These are phyloP conservation scores for Aphaenogaster floridana DNA, from an alignment of 1,140 invertebrate genomes.

Conservation along the genomic window DNA sequence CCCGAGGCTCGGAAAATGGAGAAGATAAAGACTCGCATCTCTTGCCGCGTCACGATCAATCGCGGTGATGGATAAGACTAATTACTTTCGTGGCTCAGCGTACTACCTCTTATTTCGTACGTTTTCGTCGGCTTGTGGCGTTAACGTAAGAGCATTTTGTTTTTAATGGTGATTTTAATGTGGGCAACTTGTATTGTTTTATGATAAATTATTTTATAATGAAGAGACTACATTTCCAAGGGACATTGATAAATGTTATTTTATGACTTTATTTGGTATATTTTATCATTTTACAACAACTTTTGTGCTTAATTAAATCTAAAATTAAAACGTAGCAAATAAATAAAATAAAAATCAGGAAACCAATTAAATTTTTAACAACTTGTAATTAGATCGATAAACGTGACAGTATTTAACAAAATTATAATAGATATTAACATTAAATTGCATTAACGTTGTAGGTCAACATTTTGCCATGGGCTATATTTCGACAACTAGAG, in stretches of 20 bases:
- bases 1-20: neutral
- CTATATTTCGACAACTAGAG: neutral
- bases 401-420: neutral
- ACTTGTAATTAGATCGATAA: neutral
- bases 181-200: neutral
- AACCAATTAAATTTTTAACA: neutral
- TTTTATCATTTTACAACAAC: neutral
- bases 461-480: neutral
- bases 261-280: neutral
- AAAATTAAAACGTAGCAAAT: neutral
- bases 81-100: conserved; percentile 30
- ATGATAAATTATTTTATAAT: conserved; percentile 39
- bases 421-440: conserved; percentile 9
- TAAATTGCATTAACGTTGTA: neutral
- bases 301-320: conserved; percentile 1
- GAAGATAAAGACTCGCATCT: conserved; percentile 39
- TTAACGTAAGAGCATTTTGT: neutral
- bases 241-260: conserved; percentile 16
- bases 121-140: neutral
- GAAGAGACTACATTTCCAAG: neutral
- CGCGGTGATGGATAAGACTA: conserved; percentile 54
- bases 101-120: neutral
- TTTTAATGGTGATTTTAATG: conserved; percentile 17
- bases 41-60: conserved; percentile 46
- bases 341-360: neutral